phyloP scores from a whole-genome alignment of 2,113 vertebrate genomes.

The Dipodomys stephensi region DNA sequence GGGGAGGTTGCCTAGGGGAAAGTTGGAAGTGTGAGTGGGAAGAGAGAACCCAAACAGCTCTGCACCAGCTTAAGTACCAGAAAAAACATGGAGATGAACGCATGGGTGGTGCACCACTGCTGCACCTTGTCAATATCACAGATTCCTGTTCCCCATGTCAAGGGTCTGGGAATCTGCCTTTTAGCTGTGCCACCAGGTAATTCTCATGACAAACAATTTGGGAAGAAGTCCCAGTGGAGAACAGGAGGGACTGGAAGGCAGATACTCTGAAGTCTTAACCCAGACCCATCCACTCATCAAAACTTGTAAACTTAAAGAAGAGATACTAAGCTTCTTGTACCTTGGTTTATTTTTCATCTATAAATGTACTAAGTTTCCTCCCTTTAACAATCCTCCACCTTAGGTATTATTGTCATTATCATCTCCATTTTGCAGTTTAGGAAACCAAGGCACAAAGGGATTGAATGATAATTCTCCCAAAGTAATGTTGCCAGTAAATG shows the following conservation, averaged over 20 bases:
- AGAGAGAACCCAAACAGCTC: background rate
- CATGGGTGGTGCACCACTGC: too few species aligned
- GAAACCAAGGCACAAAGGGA: background rate
- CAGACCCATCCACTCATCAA: background rate
- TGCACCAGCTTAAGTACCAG: background rate
- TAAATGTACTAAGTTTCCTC: background rate
- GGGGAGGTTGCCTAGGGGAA: background rate
- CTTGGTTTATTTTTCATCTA: background rate
- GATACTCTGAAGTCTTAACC: background rate
- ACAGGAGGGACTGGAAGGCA: background rate
- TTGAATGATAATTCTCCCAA: background rate
- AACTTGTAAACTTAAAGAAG: background rate
- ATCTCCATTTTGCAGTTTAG: constrained; percentile 22
- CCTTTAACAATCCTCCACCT: background rate
- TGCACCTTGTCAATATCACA: background rate
- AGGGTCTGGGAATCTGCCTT: background rate
- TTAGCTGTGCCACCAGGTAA: background rate
- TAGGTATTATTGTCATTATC: background rate
- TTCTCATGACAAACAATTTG: background rate
- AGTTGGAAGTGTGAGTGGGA: background rate
- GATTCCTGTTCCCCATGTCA: background rate
- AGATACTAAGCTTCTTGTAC: background rate
- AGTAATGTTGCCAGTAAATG: background rate
- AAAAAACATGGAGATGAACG: too few species aligned
- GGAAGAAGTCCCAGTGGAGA: background rate